Conservation (phyloP, 2,797 vertebrate genomes). For the Molossus alvarezi region DNA sequence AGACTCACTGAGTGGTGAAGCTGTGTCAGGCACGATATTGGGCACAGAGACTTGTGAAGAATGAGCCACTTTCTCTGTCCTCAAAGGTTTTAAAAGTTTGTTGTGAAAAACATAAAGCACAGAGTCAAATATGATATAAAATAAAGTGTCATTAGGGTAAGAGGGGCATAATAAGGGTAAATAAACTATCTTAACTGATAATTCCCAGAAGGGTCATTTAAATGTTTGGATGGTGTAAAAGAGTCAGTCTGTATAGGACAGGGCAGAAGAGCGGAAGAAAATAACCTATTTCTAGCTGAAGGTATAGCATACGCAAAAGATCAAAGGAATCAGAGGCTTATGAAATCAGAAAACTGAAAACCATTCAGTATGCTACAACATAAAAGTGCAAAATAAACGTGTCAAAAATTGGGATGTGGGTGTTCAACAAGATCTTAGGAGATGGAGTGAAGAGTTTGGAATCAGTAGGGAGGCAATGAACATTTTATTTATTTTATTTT, state of each 20-base stretch:
- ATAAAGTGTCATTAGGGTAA: not conserved
- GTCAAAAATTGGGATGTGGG: not conserved
- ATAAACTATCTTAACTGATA: not conserved
- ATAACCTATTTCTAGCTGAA: not conserved
- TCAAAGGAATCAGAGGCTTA: not conserved
- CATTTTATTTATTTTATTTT: too few relatives aligned
- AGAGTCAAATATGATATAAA: not conserved
- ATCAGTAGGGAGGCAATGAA: not conserved
- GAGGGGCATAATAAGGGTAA: accelerated
- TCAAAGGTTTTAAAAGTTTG: not conserved
- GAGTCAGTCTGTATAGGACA: not conserved
- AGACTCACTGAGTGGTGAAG: not conserved
- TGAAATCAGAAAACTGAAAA: not conserved
- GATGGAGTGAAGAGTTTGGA: not conserved
- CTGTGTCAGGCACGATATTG: not conserved
- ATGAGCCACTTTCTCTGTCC: not conserved
- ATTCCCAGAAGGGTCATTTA: not conserved
- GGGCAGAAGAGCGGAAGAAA: not conserved
- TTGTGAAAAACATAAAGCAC: not conserved
- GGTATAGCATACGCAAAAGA: not conserved
- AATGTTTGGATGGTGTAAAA: not conserved
- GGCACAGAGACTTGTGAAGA: not conserved
- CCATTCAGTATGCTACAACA: not conserved
- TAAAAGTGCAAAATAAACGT: not conserved
- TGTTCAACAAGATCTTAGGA: not conserved